Conservation (phyloP, 2,797 vertebrate species). For the Leptodactylus fallax region DNA sequence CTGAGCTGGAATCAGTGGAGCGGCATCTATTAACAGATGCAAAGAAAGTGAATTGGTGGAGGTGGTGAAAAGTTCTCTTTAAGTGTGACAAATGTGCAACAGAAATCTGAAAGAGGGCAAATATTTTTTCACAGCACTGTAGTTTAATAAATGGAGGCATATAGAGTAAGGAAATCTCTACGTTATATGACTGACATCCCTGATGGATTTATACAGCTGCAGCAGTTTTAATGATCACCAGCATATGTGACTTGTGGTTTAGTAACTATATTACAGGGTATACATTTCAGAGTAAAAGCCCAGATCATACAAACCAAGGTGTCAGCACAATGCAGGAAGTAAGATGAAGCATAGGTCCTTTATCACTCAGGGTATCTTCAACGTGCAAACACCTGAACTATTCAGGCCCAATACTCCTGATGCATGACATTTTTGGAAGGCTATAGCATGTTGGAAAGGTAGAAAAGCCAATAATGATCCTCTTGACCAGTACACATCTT, state of each 20-base stretch:
- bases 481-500: not conserved
- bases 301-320: constrained; percentile 15
- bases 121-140: too few species aligned
- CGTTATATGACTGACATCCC: not conserved
- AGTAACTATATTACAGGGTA: not conserved
- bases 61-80: too few species aligned
- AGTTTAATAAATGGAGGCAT: too few species aligned
- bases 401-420: not conserved
- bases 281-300: not conserved
- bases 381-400: constrained; percentile 6
- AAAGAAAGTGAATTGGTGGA: too few species aligned
- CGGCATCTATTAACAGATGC: too few species aligned
- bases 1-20: too few species aligned
- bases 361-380: constrained; percentile 9
- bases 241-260: constrained; percentile 1
- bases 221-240: not conserved
- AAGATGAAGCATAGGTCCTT: not conserved
- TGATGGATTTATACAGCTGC: not conserved
- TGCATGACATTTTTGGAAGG: not conserved
- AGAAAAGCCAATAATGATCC: not conserved
- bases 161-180: not conserved
- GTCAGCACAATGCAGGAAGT: constrained; percentile 9
- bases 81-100: too few species aligned
- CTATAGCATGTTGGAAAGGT: not conserved
- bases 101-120: too few species aligned